Base-by-base conservation (phyloP, 2,113 vertebrate genomes). In the Prolemur simus region DNA sequence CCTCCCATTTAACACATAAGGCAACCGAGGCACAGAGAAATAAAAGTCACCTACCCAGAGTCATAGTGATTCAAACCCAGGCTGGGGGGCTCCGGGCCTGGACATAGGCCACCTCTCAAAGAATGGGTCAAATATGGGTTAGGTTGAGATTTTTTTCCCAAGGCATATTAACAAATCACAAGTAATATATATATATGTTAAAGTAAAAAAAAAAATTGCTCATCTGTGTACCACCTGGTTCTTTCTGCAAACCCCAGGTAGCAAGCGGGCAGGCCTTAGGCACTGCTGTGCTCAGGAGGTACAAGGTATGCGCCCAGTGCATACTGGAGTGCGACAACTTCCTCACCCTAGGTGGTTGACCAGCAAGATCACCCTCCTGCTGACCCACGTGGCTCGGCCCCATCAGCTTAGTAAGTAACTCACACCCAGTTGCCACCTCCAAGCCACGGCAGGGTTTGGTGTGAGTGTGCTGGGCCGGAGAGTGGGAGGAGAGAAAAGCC, bases 361-460 rank as follows among this genome's bases (percentile, higher is more conserved):
- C 37, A 27, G 63, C 15, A 13, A 42, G 83, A 42, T 47, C 60
- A 4, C 45, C 0, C 1, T 11, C 11, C 6, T 89, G 77, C 69
- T n/a, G 27, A 21, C 23, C 12, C 14, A 9, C 1, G 25, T 17
- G 32, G 2, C 42, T 2, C 15, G 45, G 84, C 45, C 23, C 25
- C 14, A 0, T 37, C 10, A 11, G 8, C 32, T 74, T 8, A 4
- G 0, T 9, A 0, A 6, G 2, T 2, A 0, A 34, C 8, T 42
- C 6, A 25, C 5, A 6, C 77, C n/a, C 6, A 21, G 52, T 1
- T 32, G 32, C 37, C n/a, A 15, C 58, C 23, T 49, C n/a, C 15
- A 13, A 25, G 37, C 17, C 5, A 13, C n/a, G 10, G 2, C 0
- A 2, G 56, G 54, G 32, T 8, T 13, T 7, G 15, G 6, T 8